Percentiles rank a stretch among this genome's conserved stretches.
These are phyloP conservation scores for Phytoseiulus persimilis DNA, from an alignment of 2,888 invertebrate genomes.

Conservation along the genomic window DNA sequence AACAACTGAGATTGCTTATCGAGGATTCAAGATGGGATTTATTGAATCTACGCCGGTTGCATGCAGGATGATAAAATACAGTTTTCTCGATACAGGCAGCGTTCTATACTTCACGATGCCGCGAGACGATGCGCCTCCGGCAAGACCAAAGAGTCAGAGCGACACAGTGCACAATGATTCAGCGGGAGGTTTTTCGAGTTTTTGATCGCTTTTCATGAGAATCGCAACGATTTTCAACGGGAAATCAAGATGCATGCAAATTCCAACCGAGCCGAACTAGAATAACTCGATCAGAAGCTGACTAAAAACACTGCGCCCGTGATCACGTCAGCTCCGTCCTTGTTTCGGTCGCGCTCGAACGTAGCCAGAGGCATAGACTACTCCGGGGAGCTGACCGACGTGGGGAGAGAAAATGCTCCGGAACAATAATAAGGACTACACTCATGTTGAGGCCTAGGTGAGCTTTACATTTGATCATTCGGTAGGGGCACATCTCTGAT, in stretches of 20 bases:
- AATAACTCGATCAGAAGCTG: not conserved
- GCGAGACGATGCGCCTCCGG: not conserved
- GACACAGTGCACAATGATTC: not conserved
- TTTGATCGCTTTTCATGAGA: not conserved
- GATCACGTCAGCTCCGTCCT: not conserved
- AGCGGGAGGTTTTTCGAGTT: not conserved
- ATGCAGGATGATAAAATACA: not conserved
- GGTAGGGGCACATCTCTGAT: too few species aligned
- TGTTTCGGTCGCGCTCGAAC: not conserved
- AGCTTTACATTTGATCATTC: not conserved
- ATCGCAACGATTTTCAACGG: not conserved
- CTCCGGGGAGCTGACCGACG: not conserved
- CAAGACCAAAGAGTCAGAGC: not conserved
- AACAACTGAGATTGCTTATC: not conserved
- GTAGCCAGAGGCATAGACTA: not conserved
- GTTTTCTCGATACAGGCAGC: not conserved
- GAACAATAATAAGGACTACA: not conserved
- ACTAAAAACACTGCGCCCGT: not conserved
- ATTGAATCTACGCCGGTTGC: not conserved
- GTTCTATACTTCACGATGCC: not conserved
- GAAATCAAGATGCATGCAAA: not conserved
- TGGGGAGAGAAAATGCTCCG: not conserved
- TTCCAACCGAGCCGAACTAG: not conserved
- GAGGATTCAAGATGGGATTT: not conserved
- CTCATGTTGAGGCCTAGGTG: not conserved